Conservation (phyloP, 2,113 vertebrate genomes). For the Cranoglanis bouderius region DNA sequence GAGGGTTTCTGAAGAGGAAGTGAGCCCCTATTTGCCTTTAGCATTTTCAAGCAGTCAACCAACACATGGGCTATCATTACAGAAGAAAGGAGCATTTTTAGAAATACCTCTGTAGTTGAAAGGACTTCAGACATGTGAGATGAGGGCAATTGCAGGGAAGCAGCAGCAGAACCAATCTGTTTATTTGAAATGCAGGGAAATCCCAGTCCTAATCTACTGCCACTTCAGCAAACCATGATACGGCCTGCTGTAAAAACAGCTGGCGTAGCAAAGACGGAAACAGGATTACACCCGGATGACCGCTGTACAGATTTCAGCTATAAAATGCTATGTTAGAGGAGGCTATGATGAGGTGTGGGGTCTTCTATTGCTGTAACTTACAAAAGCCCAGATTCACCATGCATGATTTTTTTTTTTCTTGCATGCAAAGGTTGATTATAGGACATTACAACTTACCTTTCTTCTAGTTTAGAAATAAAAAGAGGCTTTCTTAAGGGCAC, state of each 20-base stretch:
- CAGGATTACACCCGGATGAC: slow-evolving; percentile 24
- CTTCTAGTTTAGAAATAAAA: neutral
- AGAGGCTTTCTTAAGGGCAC: neutral
- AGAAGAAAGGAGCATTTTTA: neutral
- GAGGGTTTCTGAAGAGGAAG: neutral
- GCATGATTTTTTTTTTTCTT: neutral
- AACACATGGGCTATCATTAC: slow-evolving; percentile 28
- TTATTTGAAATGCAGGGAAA: slow-evolving; percentile 20
- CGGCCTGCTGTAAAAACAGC: slow-evolving; percentile 12
- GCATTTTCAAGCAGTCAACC: slow-evolving; percentile 18
- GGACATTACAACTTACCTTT: neutral
- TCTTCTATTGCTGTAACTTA: neutral
- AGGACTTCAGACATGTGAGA: slow-evolving; percentile 10
- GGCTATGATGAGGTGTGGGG: neutral
- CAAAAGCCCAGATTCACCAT: neutral
- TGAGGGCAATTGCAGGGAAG: slow-evolving; percentile 19
- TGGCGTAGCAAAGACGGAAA: slow-evolving; percentile 1
- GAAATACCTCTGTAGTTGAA: neutral
- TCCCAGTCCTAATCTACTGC: slow-evolving; percentile 40
- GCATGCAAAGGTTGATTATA: neutral
- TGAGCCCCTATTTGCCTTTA: neutral
- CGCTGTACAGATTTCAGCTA: neutral
- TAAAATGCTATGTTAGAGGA: neutral
- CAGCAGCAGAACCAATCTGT: slow-evolving; percentile 28
- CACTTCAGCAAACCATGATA: slow-evolving; percentile 32